Conservation (phyloP, 2,113 vertebrate genomes). For the Corythaeola cristata region DNA sequence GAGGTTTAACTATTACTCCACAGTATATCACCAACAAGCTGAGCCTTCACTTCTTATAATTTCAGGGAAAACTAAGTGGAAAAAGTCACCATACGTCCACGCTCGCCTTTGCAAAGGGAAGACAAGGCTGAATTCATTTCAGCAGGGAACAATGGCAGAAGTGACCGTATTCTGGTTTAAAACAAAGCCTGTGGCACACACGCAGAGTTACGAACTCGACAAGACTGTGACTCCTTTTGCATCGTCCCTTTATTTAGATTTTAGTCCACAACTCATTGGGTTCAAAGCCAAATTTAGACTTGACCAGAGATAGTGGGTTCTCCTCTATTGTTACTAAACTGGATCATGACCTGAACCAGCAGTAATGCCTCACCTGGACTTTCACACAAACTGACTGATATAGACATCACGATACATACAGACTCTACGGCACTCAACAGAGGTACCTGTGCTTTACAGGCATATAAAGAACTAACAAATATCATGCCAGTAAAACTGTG, state of each 20-base stretch:
- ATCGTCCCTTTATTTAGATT: background rate
- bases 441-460: background rate
- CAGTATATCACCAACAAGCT: background rate
- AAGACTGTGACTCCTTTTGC: background rate
- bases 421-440: background rate
- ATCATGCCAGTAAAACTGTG: background rate
- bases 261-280: background rate
- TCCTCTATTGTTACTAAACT: background rate
- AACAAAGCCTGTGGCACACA: background rate
- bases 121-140: background rate
- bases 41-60: background rate
- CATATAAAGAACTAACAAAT: background rate
- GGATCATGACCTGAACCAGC: background rate
- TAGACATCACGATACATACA: fast-evolving
- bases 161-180: background rate
- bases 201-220: background rate
- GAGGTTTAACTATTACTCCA: background rate
- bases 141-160: background rate
- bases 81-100: background rate
- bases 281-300: background rate
- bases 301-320: background rate
- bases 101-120: background rate
- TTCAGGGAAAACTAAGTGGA: background rate
- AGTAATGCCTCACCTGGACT: background rate
- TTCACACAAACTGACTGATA: background rate